phyloP scores from a whole-genome alignment of 2,888 invertebrate species.

The Hypomecis atomaria region DNA sequence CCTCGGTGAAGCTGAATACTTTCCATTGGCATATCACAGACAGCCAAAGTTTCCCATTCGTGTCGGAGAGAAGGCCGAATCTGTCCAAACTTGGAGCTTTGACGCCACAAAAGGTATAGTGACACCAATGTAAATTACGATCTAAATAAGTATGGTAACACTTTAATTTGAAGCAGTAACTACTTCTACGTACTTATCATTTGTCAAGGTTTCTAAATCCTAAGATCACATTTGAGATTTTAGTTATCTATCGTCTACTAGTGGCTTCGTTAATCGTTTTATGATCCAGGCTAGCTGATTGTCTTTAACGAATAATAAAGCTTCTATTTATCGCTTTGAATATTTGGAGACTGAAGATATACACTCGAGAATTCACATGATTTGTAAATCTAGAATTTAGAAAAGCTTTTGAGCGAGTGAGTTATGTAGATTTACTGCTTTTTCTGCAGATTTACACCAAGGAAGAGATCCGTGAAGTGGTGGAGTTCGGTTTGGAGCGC shows the following conservation, averaged over 20 bases:
- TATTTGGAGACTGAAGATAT: too few species aligned
- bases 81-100: slow-evolving; percentile 92
- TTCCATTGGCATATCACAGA: slow-evolving; percentile 98
- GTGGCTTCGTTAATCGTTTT: background rate
- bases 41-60: slow-evolving; percentile 96
- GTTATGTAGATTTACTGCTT: background rate
- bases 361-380: background rate
- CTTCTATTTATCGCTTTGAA: too few species aligned
- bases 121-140: background rate
- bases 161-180: too few species aligned
- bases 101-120: slow-evolving; percentile 87
- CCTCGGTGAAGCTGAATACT: slow-evolving; percentile 94
- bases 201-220: too few species aligned
- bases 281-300: background rate
- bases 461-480: slow-evolving; percentile 81
- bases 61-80: slow-evolving; percentile 89
- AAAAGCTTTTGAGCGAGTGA: slow-evolving; percentile 4
- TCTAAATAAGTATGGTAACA: background rate
- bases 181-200: too few species aligned
- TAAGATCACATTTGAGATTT: too few species aligned
- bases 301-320: too few species aligned
- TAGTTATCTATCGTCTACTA: too few species aligned
- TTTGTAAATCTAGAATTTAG: slow-evolving; percentile 13
- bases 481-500: slow-evolving; percentile 88
- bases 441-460: slow-evolving; percentile 82